Conservation (phyloP, 2,797 vertebrate species). For the Sparidentex hasta region DNA sequence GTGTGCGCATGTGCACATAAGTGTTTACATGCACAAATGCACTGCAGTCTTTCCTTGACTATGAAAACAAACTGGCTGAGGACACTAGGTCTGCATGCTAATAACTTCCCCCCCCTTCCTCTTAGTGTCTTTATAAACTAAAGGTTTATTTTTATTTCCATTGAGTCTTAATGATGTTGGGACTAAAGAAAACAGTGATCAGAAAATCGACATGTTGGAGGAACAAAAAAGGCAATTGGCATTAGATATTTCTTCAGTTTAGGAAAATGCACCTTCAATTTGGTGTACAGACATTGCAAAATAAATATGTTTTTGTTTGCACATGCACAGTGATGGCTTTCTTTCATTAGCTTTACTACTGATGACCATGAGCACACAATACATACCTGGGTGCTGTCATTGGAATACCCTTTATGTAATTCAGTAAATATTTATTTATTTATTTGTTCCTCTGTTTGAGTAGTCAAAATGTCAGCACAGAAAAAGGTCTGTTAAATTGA, state of each 20-base stretch:
- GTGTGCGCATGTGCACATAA: no score
- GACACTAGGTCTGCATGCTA: slow-evolving; percentile 18
- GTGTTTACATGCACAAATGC: not conserved
- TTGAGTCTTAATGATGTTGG: not conserved
- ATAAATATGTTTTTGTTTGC: not conserved
- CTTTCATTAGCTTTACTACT: not conserved
- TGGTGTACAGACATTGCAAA: not conserved
- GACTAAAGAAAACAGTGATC: not conserved
- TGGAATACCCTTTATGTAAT: not conserved
- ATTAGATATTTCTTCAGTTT: no score
- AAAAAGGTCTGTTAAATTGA: not conserved
- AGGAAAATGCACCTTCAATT: not conserved
- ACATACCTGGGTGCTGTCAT: not conserved
- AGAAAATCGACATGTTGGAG: not conserved
- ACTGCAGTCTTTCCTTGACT: slow-evolving; percentile 23
- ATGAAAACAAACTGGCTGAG: slow-evolving; percentile 29
- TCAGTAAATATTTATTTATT: not conserved
- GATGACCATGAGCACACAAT: not conserved
- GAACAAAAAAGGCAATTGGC: no score
- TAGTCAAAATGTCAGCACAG: not conserved
- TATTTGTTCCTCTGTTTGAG: not conserved
- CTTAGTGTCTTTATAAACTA: not conserved
- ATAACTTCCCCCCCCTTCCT: not conserved
- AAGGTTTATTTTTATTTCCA: not conserved
- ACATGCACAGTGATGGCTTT: not conserved